phyloP scores from a whole-genome alignment of 2,113 vertebrate species.

The Tauraco erythrolophus region DNA sequence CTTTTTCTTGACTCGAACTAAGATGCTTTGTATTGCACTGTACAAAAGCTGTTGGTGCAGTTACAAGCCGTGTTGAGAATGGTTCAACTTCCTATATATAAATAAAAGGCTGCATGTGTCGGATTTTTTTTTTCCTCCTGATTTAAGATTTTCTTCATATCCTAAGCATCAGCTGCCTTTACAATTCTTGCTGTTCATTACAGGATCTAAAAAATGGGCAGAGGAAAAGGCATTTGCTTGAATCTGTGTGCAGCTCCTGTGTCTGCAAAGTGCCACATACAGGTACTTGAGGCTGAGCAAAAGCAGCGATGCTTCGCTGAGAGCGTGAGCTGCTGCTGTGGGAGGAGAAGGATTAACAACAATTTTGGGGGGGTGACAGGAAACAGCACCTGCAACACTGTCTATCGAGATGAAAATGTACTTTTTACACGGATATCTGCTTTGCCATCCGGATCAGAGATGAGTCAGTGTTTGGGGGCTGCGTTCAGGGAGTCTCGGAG shows the following conservation, averaged over 20 bases:
- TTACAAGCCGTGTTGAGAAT: accelerated
- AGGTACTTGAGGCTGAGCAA: background rate
- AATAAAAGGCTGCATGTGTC: too few relatives aligned
- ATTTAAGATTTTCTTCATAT: background rate
- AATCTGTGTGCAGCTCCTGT: background rate
- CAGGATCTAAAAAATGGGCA: background rate
- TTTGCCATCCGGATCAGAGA: background rate
- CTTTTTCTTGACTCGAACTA: background rate
- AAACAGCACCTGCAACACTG: background rate
- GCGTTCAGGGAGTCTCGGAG: background rate
- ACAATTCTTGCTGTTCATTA: background rate
- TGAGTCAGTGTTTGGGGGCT: background rate
- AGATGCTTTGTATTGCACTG: accelerated
- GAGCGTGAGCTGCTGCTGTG: background rate
- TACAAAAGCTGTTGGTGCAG: background rate
- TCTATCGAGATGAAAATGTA: background rate
- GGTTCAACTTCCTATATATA: background rate
- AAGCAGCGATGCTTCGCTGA: background rate
- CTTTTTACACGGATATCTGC: background rate
- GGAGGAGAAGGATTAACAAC: background rate
- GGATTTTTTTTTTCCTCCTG: background rate
- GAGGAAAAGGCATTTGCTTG: background rate
- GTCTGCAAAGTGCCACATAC: background rate
- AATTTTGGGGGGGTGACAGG: background rate
- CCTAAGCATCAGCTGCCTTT: background rate